Percentiles rank a stretch among this genome's conserved stretches.
Evolutionary conservation across 2,888 invertebrate genomes (phyloP).

Genomic region (Andrena fulva): DNA sequence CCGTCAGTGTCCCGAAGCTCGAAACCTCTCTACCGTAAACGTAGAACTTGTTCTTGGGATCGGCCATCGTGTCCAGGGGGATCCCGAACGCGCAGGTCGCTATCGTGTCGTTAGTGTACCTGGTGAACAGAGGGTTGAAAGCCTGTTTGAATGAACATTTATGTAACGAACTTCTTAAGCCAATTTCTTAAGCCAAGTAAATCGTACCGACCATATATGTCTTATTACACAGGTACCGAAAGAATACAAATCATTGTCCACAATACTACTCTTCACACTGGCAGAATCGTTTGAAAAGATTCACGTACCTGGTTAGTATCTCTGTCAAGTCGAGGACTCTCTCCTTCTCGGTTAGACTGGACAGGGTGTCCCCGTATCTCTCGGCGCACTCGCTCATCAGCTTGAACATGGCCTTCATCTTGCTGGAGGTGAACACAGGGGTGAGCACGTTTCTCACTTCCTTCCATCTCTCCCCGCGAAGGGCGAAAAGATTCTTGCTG

Average conservation of each 20-base stretch:
- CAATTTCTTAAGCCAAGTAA: no score
- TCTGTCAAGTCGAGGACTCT: conserved; percentile 78
- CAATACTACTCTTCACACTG: no score
- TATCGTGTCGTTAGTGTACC: conserved; percentile 78
- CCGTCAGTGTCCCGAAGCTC: conserved; percentile 35
- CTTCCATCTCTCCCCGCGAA: conserved; percentile 85
- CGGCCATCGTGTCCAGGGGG: conserved; percentile 52
- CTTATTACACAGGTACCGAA: no score
- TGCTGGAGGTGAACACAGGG: conserved; percentile 87
- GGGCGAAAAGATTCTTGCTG: conserved; percentile 66
- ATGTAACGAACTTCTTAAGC: no score
- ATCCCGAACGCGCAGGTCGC: conserved; percentile 79
- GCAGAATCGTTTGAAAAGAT: no score
- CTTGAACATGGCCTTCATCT: conserved; percentile 86
- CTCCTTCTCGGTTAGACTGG: conserved; percentile 20
- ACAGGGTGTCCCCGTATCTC: conserved; percentile 55
- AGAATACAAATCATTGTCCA: no score
- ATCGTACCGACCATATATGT: no score
- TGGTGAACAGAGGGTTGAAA: conserved; percentile 56
- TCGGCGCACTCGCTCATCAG: conserved; percentile 70
- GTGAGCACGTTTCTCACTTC: conserved; percentile 86
- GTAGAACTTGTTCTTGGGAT: conserved; percentile 73
- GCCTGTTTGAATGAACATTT: no score
- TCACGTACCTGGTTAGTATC: neutral
- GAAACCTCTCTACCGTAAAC: conserved; percentile 66